These are phyloP conservation scores for Stenodera caucasica DNA, from an alignment of 2,888 invertebrate species.

Conservation along the genomic window DNA sequence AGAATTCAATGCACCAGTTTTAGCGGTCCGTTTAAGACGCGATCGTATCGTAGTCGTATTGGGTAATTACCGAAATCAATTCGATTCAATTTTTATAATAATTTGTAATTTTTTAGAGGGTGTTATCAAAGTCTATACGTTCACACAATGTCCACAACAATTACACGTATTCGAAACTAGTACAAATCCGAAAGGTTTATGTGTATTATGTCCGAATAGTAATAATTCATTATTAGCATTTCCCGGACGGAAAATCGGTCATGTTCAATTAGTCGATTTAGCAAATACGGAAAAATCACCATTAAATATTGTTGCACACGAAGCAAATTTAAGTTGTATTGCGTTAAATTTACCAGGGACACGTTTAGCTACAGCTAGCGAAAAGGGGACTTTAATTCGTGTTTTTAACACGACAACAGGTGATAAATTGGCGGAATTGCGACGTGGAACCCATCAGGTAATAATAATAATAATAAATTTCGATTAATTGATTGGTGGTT, in stretches of 20 bases:
- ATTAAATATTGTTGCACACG: constrained; percentile 72
- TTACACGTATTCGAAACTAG: constrained; percentile 97
- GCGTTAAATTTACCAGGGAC: constrained; percentile 88
- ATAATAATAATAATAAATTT: no score
- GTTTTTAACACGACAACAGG: constrained; percentile 90
- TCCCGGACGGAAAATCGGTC: constrained; percentile 96
- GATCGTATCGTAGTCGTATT: constrained; percentile 96
- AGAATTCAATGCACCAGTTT: constrained; percentile 92
- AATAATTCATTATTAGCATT: constrained; percentile 95
- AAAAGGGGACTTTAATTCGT: constrained; percentile 96
- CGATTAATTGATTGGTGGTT: no score
- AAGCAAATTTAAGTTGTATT: constrained; percentile 92
- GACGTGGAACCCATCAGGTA: no score
- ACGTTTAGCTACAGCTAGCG: constrained; percentile 81
- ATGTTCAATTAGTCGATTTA: constrained; percentile 86
- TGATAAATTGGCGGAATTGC: constrained; percentile 89
- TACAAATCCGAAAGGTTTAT: constrained; percentile 88
- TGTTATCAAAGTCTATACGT: constrained; percentile 96
- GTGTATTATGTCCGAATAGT: constrained; percentile 80
- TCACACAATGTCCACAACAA: constrained; percentile 93
- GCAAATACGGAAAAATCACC: not conserved
- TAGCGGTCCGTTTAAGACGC: constrained; percentile 87
- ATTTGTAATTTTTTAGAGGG: constrained; percentile 65
- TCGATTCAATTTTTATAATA: not conserved
- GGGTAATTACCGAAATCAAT: constrained; percentile 51